A percentile compares a stretch with the other conserved stretches of the same genome.
phyloP scores from a whole-genome alignment of 2,113 vertebrate genomes.

The Pitta sordida region DNA sequence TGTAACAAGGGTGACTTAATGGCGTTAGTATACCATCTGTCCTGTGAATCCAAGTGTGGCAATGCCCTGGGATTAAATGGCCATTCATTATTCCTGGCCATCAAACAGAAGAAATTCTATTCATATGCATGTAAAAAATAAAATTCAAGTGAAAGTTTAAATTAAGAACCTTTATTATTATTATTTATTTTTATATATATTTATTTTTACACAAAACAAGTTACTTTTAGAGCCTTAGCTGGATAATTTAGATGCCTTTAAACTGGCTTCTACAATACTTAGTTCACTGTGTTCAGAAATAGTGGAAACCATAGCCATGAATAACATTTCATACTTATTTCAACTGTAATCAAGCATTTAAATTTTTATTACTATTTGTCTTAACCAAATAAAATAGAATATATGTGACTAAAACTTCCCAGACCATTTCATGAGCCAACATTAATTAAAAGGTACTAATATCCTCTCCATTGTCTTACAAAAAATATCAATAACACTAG shows the following conservation, averaged over 20 bases:
- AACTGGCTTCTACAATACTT: neutral
- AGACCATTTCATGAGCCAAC: no score
- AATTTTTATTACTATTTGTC: neutral
- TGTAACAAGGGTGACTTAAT: neutral
- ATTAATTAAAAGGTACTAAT: neutral
- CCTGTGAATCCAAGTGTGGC: neutral
- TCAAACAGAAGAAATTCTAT: neutral
- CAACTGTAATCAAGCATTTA: neutral
- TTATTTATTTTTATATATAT: no score
- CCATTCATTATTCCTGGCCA: neutral
- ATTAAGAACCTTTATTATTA: neutral
- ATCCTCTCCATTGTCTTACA: neutral
- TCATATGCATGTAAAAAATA: neutral
- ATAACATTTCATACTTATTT: neutral
- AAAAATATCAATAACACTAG: neutral
- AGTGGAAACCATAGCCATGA: neutral
- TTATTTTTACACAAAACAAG: no score
- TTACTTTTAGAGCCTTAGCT: neutral
- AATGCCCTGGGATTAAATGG: neutral
- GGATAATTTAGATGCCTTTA: neutral
- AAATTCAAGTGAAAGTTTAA: neutral
- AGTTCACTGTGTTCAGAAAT: neutral
- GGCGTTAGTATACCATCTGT: neutral
- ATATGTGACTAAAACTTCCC: neutral
- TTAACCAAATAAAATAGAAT: neutral